phyloP scores from a whole-genome alignment of 2,113 vertebrate species.

The Rhegmatorhina hoffmannsi region DNA sequence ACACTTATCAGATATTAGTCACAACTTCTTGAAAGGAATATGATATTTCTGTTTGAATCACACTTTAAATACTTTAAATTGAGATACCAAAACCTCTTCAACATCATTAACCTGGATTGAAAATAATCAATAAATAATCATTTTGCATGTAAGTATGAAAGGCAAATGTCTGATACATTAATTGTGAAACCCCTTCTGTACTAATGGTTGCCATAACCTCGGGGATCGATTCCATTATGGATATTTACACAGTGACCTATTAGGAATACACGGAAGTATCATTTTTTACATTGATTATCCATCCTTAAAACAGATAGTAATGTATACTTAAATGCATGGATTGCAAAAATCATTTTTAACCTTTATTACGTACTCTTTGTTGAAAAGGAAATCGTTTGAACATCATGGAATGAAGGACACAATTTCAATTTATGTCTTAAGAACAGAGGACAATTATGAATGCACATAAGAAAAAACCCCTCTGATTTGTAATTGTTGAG shows the following conservation, averaged over 20 bases:
- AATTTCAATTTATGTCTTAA: conserved; percentile 63
- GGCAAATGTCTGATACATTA: conserved; percentile 59
- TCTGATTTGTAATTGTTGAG: neutral
- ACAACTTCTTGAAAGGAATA: conserved; percentile 15
- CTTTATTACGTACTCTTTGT: conserved; percentile 70
- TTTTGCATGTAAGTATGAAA: conserved; percentile 57
- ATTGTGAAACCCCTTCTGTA: conserved; percentile 61
- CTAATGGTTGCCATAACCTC: conserved; percentile 62
- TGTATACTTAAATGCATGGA: conserved; percentile 67
- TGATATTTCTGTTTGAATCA: neutral
- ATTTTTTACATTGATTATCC: conserved; percentile 72
- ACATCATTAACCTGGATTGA: conserved; percentile 44
- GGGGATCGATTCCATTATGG: conserved; percentile 73
- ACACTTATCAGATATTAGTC: neutral
- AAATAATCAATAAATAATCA: conserved; percentile 72
- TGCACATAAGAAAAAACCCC: neutral
- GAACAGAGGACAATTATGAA: conserved; percentile 42
- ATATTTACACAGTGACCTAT: conserved; percentile 75
- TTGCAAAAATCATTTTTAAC: conserved; percentile 73
- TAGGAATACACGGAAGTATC: conserved; percentile 65
- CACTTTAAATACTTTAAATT: conserved; percentile 33
- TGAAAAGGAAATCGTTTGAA: conserved; percentile 73
- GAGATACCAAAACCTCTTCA: conserved; percentile 48
- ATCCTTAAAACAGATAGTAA: conserved; percentile 70
- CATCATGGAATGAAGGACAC: conserved; percentile 46